Conservation (phyloP, 2,113 vertebrate genomes). For the Tonatia bakeri region DNA sequence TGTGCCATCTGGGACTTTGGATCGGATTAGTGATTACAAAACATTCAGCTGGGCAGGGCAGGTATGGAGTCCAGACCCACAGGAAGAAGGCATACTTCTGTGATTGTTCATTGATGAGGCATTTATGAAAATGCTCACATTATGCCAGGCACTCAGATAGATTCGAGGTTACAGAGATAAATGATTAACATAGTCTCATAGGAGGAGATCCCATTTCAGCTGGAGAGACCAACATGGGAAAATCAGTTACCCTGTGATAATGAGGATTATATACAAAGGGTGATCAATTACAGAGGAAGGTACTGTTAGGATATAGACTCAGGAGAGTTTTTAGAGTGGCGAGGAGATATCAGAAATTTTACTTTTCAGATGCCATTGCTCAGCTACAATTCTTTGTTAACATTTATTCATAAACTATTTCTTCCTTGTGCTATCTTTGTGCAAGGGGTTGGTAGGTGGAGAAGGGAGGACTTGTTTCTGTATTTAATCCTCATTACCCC, state of each 20-base stretch:
- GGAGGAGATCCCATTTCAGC: not conserved
- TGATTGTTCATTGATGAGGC: not conserved
- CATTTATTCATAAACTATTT: not conserved
- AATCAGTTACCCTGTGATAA: not conserved
- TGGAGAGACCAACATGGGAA: not conserved
- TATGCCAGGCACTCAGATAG: not conserved
- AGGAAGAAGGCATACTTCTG: not conserved
- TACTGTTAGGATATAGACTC: not conserved
- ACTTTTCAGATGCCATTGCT: not conserved
- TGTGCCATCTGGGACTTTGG: not conserved
- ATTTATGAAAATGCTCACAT: not conserved
- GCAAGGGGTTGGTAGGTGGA: not conserved
- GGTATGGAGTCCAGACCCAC: not conserved
- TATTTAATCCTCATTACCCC: not conserved
- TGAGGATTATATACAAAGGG: too few species aligned
- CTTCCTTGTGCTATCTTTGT: not conserved
- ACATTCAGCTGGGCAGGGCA: not conserved
- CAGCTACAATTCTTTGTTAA: not conserved
- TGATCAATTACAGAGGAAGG: not conserved
- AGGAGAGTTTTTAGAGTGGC: not conserved
- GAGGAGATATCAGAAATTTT: not conserved
- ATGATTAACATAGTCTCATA: not conserved
- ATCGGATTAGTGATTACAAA: conserved; percentile 16
- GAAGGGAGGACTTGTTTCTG: not conserved
- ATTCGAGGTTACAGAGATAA: not conserved